phyloP scores from a whole-genome alignment of 2,888 invertebrate species.

The Acronicta aceris region DNA sequence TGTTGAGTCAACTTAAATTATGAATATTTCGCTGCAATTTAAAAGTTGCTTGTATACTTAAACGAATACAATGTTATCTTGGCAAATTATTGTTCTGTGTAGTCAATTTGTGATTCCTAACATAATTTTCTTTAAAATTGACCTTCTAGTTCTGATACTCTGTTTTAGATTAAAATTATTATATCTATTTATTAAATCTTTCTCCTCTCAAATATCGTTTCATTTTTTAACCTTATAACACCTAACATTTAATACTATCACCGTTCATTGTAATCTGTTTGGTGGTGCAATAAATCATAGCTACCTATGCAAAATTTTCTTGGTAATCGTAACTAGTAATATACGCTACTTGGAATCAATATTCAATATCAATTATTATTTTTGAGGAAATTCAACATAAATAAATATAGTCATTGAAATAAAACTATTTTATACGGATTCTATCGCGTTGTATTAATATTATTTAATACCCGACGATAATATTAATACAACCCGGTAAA shows the following conservation, averaged over 20 bases:
- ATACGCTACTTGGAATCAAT: too few species aligned
- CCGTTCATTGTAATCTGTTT: conserved; percentile 45
- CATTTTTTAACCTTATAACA: conserved; percentile 59
- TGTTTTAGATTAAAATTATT: conserved; percentile 86
- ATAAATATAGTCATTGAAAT: too few species aligned
- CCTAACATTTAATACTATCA: conserved; percentile 1
- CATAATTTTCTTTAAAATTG: conserved; percentile 75
- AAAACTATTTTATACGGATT: too few species aligned
- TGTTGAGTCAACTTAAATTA: conserved; percentile 36
- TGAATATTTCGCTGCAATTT: conserved; percentile 64
- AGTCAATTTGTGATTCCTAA: conserved; percentile 78
- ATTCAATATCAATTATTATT: too few species aligned
- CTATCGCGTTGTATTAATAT: too few species aligned
- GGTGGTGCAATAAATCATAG: conserved; percentile 49
- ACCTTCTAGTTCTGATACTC: conserved; percentile 81
- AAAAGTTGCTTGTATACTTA: conserved; percentile 50
- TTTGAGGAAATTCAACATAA: too few species aligned
- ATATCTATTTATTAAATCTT: conserved; percentile 89
- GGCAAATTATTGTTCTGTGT: conserved; percentile 72
- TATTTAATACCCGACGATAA: too few species aligned
- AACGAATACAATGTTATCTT: conserved; percentile 64
- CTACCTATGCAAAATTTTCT: conserved; percentile 25
- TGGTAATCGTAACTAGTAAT: too few species aligned
- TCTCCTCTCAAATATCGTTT: conserved; percentile 83
- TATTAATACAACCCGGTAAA: too few species aligned